Conservation (phyloP, 2,888 invertebrate species). For the Ectropis crepuscularia region DNA sequence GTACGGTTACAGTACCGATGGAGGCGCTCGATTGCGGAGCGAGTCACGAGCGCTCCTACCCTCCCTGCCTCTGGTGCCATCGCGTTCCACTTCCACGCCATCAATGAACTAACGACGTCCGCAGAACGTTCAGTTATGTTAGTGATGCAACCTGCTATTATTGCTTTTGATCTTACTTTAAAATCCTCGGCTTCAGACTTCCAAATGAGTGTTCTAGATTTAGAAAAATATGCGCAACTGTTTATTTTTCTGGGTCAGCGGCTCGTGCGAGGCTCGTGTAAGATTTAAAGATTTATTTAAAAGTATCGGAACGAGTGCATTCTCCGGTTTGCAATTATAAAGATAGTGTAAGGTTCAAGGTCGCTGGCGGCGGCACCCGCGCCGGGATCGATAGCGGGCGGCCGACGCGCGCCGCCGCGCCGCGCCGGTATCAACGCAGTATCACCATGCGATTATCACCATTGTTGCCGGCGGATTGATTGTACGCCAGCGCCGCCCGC, state of each 20-base stretch:
- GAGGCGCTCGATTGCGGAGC: conserved; percentile 52
- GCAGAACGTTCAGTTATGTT: not conserved
- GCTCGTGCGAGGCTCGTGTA: not conserved
- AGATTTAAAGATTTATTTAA: conserved; percentile 1
- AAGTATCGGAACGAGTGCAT: conserved; percentile 46
- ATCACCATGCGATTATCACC: conserved; percentile 65
- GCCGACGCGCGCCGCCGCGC: conserved; percentile 75
- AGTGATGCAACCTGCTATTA: not conserved
- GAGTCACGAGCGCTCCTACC: conserved; percentile 67
- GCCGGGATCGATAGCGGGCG: conserved; percentile 76
- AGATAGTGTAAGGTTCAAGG: conserved; percentile 77
- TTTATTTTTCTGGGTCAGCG: not conserved
- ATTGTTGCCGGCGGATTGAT: conserved; percentile 55
- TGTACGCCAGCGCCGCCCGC: conserved; percentile 39
- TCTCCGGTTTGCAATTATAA: conserved; percentile 57
- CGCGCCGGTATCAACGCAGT: conserved; percentile 54
- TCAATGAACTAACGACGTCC: conserved; percentile 45
- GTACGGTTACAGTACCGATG: conserved; percentile 70
- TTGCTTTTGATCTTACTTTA: not conserved
- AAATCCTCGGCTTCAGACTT: too few species aligned
- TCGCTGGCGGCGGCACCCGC: conserved; percentile 69
- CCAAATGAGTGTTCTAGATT: not conserved
- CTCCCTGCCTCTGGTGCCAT: conserved; percentile 46
- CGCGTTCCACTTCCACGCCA: conserved; percentile 53
- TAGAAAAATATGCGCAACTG: not conserved